Conservation (phyloP, 1,140 invertebrate genomes). For the Drosophila kurseongensis region DNA sequence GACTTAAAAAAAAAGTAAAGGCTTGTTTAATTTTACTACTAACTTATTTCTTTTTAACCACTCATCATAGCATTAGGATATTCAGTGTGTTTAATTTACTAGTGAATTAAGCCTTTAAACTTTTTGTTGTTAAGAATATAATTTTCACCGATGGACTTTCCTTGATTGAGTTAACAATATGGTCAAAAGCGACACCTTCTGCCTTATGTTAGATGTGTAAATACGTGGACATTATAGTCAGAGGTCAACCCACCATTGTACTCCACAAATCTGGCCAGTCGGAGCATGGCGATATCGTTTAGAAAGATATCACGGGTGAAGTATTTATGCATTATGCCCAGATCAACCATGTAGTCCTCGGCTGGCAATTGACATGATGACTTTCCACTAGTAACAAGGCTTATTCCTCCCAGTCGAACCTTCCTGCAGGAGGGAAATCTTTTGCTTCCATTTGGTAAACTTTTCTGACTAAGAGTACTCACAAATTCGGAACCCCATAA, state of each 20-base stretch:
- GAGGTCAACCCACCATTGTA: not conserved
- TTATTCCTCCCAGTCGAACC: not conserved
- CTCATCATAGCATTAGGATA: too few species aligned
- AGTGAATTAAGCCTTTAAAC: too few species aligned
- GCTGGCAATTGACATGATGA: not conserved
- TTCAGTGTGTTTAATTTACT: too few species aligned
- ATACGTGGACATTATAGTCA: not conserved
- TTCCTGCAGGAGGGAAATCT: not conserved
- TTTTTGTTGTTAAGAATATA: too few species aligned
- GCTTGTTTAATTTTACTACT: too few species aligned
- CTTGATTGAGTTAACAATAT: too few species aligned
- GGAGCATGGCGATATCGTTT: not conserved
- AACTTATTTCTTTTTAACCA: too few species aligned
- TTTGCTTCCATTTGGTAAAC: not conserved
- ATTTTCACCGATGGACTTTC: too few species aligned
- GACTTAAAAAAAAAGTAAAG: not conserved
- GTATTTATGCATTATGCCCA: not conserved
- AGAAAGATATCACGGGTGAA: not conserved
- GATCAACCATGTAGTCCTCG: not conserved
- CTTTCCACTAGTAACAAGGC: not conserved
- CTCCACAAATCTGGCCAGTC: not conserved
- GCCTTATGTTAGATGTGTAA: too few species aligned
- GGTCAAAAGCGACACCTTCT: too few species aligned
- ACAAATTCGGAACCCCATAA: not conserved
- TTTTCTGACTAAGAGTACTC: not conserved